These are phyloP conservation scores for Acestrorhynchus altus DNA, from an alignment of 2,797 vertebrate genomes.

Conservation along the genomic window DNA sequence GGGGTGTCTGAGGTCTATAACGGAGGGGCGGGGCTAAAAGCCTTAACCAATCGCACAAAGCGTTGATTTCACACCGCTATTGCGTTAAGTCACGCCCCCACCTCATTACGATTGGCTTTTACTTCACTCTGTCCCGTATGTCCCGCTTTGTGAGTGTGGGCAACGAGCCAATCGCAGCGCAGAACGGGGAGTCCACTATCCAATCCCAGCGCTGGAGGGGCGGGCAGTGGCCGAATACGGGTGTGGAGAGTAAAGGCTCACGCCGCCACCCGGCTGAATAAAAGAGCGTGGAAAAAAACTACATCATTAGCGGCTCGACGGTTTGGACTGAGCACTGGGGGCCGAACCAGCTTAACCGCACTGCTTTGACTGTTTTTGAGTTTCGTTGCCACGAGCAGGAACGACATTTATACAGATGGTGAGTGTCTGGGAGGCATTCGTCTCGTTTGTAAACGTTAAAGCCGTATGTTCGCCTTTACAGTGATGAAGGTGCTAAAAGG, in stretches of 20 bases:
- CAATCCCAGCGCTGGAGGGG: background rate
- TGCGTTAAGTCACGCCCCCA: background rate
- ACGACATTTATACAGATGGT: constrained; percentile 77
- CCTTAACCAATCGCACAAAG: constrained; percentile 72
- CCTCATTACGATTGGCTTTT: background rate
- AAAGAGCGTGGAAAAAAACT: constrained; percentile 54
- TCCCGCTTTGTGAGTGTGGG: no score
- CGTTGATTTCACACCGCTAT: constrained; percentile 5
- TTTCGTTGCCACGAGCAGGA: constrained; percentile 48
- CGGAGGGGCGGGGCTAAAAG: constrained; percentile 27
- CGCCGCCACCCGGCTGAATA: constrained; percentile 58
- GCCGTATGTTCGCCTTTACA: constrained; percentile 47
- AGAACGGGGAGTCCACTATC: background rate
- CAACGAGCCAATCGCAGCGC: background rate
- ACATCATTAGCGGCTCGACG: background rate
- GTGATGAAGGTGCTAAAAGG: constrained; percentile 50
- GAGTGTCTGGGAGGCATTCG: constrained; percentile 60
- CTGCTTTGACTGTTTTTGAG: constrained; percentile 18
- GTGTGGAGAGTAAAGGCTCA: constrained; percentile 39
- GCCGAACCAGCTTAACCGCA: background rate
- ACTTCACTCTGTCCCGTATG: background rate
- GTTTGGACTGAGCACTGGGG: background rate
- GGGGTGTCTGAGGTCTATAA: constrained; percentile 26
- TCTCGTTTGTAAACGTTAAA: constrained; percentile 12
- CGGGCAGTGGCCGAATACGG: background rate